Percentiles rank a stretch among this genome's conserved stretches.
Evolutionary conservation across 2,888 invertebrate genomes (phyloP).

Genomic region (Stomorhina lunata): DNA sequence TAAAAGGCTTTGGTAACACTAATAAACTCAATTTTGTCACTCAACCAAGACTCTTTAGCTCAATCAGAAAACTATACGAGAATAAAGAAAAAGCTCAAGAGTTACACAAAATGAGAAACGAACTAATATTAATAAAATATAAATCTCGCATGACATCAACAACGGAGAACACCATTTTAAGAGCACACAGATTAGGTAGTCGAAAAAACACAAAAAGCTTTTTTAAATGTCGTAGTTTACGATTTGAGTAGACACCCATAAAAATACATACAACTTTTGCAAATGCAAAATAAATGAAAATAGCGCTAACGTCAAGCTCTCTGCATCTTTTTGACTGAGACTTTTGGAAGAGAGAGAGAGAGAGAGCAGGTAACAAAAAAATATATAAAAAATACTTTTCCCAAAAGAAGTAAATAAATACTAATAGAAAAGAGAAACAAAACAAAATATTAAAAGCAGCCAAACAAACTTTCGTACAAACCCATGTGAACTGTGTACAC

Average conservation of each 20-base stretch:
- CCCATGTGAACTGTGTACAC: not conserved
- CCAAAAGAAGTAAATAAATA: constrained; percentile 23
- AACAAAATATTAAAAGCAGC: constrained; percentile 59
- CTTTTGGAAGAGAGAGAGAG: not conserved
- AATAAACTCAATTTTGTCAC: not conserved
- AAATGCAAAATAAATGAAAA: no score
- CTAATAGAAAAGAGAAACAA: constrained; percentile 60
- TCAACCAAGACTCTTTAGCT: not conserved
- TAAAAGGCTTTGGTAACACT: constrained; percentile 45
- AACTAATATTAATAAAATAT: not conserved
- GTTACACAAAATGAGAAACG: not conserved
- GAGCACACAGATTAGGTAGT: constrained; percentile 26
- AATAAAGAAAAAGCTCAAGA: constrained; percentile 32
- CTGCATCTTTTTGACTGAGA: no score
- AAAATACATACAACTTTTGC: no score
- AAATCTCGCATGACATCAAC: constrained; percentile 54
- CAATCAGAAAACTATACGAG: not conserved
- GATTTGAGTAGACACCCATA: not conserved
- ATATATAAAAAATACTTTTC: not conserved
- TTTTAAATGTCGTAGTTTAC: constrained; percentile 10
- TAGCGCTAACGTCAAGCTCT: no score
- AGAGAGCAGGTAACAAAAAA: not conserved
- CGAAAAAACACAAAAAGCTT: constrained; percentile 31
- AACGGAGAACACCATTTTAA: constrained; percentile 62
- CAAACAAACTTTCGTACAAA: not conserved